phyloP scores from a whole-genome alignment of 2,797 vertebrate genomes.

The Hephaestus fuliginosus region DNA sequence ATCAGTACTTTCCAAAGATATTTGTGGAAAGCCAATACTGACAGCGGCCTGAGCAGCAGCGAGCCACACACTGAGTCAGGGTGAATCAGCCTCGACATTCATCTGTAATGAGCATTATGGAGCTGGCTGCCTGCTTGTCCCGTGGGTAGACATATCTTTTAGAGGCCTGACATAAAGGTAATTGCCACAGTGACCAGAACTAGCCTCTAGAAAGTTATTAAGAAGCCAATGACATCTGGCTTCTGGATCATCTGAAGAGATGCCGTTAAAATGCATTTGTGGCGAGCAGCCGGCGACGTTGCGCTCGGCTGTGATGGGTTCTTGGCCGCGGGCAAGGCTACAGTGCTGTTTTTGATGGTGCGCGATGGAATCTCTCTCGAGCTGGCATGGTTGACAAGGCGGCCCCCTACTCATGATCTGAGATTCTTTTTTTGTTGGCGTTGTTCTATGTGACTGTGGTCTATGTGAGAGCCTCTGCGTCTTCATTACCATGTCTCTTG shows the following conservation, averaged over 20 bases:
- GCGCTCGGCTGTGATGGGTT: slow-evolving; percentile 67
- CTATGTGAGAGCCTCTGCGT: not conserved
- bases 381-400: slow-evolving; percentile 33
- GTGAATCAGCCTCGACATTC: slow-evolving; percentile 77
- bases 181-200: slow-evolving; percentile 87
- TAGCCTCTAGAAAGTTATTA: slow-evolving; percentile 88
- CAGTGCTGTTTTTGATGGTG: slow-evolving; percentile 60
- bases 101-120: slow-evolving; percentile 83
- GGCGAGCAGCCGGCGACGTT: slow-evolving; percentile 58
- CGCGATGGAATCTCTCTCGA: slow-evolving; percentile 53
- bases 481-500: slow-evolving; percentile 13
- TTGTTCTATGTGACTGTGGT: not conserved
- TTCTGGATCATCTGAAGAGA: slow-evolving; percentile 80
- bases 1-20: slow-evolving; percentile 32
- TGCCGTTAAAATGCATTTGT: slow-evolving; percentile 77
- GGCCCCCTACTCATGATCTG: slow-evolving; percentile 16
- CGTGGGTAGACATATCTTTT: slow-evolving; percentile 87
- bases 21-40: slow-evolving; percentile 44
- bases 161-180: slow-evolving; percentile 88
- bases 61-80: slow-evolving; percentile 53
- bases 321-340: slow-evolving; percentile 61
- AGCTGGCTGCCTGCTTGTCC: slow-evolving; percentile 81
- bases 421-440: slow-evolving; percentile 20
- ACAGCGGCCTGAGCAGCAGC: slow-evolving; percentile 42
- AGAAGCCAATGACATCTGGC: slow-evolving; percentile 83